Evolutionary conservation across 53 echinoderm and acorn worm species (phyloP), one percentile per base, ranked within the genome.

Genomic region (Astropecten irregularis): DNA sequence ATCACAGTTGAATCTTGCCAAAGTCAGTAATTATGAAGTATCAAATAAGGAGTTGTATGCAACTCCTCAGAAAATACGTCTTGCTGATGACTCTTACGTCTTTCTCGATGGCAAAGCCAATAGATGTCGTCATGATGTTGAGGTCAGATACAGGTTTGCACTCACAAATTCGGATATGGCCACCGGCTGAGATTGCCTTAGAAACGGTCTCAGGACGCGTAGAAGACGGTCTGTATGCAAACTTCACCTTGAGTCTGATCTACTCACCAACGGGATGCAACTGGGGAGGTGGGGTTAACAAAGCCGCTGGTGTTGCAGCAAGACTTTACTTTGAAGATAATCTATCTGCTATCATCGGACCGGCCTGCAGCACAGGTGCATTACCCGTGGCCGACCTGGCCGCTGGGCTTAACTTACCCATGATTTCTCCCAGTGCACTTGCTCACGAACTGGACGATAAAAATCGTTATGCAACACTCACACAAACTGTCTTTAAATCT

Each of bases 371-470:
- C 48, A 48, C 66, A 5, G 58, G 63, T 26, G 66, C 87, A 50
- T 50, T 71, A 19, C 57, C 87, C 15, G 85, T 90, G 26, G 92
- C 87, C 0, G 95, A 92, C 32, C 44, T 95, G 15, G 73, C 90
- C 9, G 90, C 92, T 9, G 71, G 23, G 34, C 92, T 87, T 90
- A 90, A 92, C 40, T 35, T 95, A 2, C 92, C 88, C 37, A 73
- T 92, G 30, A 25, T 95, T 14, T 88, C 95, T 76, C 9, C 59
- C 38, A 38, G 85, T 58, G 21, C 37, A 56, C 11, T 47, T 13
- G 20, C 87, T 0, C 4, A 21, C 1, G 77, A 46, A 16, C 53
- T 93, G 38, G 86, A 89, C 13, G 84, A 93, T 33, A 89, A 89
- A 25, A 29, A 23, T 0, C 77, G 93, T 2, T 89, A 49, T 23